Percentiles rank a stretch among this genome's conserved stretches.
phyloP scores from a whole-genome alignment of 2,888 invertebrate genomes.

The Tineola bisselliella region DNA sequence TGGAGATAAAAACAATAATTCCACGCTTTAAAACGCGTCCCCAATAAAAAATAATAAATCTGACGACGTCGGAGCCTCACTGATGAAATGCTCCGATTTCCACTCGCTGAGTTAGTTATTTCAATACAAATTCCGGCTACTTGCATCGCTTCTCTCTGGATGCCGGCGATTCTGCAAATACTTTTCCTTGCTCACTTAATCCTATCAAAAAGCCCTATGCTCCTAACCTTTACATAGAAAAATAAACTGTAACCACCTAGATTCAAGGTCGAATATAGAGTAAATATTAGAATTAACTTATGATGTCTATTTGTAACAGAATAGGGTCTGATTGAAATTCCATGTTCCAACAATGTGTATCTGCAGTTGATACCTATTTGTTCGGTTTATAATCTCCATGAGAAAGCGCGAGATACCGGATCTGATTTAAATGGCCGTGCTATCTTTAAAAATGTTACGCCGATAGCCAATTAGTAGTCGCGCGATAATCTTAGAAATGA shows the following conservation, averaged over 20 bases:
- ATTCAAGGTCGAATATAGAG: background rate
- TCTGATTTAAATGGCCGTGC: conserved; percentile 38
- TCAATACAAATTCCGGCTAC: conserved; percentile 66
- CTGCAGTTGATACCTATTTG: conserved; percentile 49
- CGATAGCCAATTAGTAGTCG: conserved; percentile 46
- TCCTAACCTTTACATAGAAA: conserved; percentile 15
- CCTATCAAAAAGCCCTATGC: conserved; percentile 23
- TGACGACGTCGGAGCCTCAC: conserved; percentile 33
- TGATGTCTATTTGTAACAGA: background rate
- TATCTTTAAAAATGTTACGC: conserved; percentile 44
- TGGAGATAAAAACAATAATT: conserved; percentile 67
- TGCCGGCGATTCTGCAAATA: conserved; percentile 65
- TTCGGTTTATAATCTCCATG: conserved; percentile 49
- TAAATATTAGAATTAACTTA: conserved; percentile 19
- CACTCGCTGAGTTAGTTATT: conserved; percentile 58
- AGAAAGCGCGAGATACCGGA: conserved; percentile 34
- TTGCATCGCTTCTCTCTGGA: conserved; percentile 54
- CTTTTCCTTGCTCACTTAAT: conserved; percentile 47
- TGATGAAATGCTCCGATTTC: conserved; percentile 61
- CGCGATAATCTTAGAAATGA: conserved; percentile 47
- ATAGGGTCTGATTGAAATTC: conserved; percentile 60
- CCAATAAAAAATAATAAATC: conserved; percentile 65
- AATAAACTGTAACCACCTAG: conserved; percentile 18
- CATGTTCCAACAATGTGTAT: conserved; percentile 60
- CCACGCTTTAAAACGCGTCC: conserved; percentile 50